Conservation (phyloP, 35 echinoderm and acorn worm genomes). For the Diadema setosum region DNA sequence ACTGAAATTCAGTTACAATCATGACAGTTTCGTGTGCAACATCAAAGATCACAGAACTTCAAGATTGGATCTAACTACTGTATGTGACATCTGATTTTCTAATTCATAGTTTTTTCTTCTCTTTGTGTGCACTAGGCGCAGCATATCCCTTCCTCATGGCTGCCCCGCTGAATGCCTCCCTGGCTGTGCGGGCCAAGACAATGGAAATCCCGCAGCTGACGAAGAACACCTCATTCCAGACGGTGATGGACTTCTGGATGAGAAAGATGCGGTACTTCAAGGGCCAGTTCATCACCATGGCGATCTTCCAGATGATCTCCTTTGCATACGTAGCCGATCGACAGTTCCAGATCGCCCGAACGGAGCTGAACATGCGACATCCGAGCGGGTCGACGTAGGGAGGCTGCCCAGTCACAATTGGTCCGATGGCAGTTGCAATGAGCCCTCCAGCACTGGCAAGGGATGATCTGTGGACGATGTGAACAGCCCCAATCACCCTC, state of each 20-base stretch:
- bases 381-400: not conserved
- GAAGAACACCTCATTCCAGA: not conserved
- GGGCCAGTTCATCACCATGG: constrained; percentile 59
- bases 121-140: constrained; percentile 2
- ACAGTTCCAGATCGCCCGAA: not conserved
- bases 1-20: too few species aligned
- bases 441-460: too few species aligned
- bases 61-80: too few species aligned
- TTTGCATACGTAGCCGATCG: constrained; percentile 3
- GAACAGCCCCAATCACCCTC: too few species aligned
- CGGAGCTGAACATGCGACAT: not conserved
- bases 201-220: constrained; percentile 58
- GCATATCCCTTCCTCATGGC: constrained; percentile 54
- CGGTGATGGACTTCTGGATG: constrained; percentile 46
- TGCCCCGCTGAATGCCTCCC: constrained; percentile 44
- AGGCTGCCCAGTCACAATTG: not conserved
- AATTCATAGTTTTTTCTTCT: not conserved
- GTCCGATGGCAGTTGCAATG: not conserved
- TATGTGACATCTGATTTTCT: too few species aligned
- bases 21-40: too few species aligned
- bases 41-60: too few species aligned
- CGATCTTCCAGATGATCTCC: constrained; percentile 51
- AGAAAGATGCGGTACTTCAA: constrained; percentile 70
- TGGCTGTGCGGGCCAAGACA: constrained; percentile 58
- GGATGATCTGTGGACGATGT: too few species aligned